These are phyloP conservation scores for Anguilla marmorata DNA, from an alignment of 2,797 vertebrate genomes.

Conservation along the genomic window DNA sequence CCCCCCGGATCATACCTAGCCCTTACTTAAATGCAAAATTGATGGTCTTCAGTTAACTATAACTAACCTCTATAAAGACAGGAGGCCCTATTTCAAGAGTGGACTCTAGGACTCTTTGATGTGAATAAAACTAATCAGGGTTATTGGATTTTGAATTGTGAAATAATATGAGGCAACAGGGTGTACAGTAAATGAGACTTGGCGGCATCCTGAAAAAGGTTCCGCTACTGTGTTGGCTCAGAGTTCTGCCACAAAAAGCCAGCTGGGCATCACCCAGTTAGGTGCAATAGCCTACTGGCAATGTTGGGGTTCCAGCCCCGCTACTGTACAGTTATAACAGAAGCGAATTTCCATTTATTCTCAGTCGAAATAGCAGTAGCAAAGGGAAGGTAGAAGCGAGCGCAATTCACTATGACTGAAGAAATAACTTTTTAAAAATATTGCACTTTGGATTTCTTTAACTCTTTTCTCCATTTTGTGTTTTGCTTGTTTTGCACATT, in stretches of 20 bases:
- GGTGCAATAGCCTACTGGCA: too few species aligned
- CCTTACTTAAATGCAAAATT: conserved; percentile 4
- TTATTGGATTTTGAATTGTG: neutral
- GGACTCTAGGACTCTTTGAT: conserved; percentile 23
- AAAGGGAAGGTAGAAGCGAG: too few species aligned
- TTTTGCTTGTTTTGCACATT: too few species aligned
- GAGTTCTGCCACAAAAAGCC: neutral
- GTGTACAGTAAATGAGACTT: neutral
- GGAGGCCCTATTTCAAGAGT: conserved; percentile 32
- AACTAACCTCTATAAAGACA: conserved; percentile 22
- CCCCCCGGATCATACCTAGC: neutral
- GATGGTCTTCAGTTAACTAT: neutral
- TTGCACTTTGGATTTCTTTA: too few species aligned
- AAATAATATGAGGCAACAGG: neutral
- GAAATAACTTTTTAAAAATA: too few species aligned
- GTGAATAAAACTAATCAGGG: neutral
- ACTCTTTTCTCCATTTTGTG: too few species aligned
- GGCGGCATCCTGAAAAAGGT: neutral
- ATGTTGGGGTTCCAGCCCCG: too few species aligned
- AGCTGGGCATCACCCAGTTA: too few species aligned
- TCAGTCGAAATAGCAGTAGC: too few species aligned
- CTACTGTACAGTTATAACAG: too few species aligned
- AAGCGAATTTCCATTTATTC: too few species aligned
- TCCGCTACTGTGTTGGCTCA: neutral
- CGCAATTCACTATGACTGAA: too few species aligned